Evolutionary conservation across 2,113 vertebrate species (phyloP).

Genomic region (Myanophis thanlyinensis): DNA sequence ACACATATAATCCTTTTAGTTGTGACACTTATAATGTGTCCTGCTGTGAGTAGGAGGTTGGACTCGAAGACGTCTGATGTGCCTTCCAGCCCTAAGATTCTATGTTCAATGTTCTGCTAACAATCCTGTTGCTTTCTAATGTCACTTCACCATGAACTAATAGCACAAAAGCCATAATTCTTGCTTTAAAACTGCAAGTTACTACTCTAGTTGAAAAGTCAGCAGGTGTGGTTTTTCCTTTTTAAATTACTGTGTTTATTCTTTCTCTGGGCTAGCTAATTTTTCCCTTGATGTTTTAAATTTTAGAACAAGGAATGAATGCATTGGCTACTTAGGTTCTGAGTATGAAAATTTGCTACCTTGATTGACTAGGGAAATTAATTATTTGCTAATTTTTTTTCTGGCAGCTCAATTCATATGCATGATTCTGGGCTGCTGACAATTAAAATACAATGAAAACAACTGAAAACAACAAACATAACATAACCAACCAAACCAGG

Average conservation of each 20-base stretch:
- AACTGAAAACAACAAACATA: not conserved
- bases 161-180: not conserved
- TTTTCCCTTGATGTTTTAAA: not conserved
- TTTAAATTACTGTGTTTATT: not conserved
- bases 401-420: not conserved
- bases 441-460: not conserved
- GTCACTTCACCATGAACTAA: not conserved
- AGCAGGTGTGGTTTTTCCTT: not conserved
- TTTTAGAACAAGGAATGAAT: not conserved
- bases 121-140: not conserved
- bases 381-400: not conserved
- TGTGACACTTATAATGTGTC: no score
- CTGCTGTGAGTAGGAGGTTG: not conserved
- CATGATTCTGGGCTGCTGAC: not conserved
- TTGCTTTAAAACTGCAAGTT: not conserved
- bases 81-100: not conserved
- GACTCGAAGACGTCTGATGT: not conserved
- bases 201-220: not conserved
- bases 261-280: not conserved
- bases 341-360: not conserved
- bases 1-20: no score
- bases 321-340: not conserved
- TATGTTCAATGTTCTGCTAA: not conserved
- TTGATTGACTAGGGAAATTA: not conserved
- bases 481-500: not conserved